These are phyloP conservation scores for Paratilapia polleni DNA, from an alignment of 2,113 vertebrate genomes.

Conservation along the genomic window DNA sequence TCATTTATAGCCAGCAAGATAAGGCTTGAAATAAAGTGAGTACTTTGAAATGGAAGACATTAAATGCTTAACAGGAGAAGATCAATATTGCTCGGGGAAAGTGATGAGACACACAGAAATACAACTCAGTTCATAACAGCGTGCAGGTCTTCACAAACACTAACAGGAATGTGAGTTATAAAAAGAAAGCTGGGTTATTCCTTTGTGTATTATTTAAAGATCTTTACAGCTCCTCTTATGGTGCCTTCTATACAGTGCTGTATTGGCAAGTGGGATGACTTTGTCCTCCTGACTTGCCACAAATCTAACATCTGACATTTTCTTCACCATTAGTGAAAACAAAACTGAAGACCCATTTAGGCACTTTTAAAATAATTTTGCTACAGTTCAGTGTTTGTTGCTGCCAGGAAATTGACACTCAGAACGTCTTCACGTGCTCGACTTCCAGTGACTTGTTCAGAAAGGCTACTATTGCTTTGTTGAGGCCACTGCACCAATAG, in stretches of 20 bases:
- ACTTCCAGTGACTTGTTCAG: conserved; percentile 56
- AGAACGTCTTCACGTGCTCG: conserved; percentile 36
- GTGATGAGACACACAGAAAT: conserved; percentile 42
- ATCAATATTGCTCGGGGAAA: conserved; percentile 47
- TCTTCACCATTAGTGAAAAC: conserved; percentile 42
- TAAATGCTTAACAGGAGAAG: conserved; percentile 40
- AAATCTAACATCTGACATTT: conserved; percentile 34
- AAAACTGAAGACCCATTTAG: conserved; percentile 57
- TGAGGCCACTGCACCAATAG: conserved; percentile 50
- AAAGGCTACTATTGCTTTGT: conserved; percentile 74
- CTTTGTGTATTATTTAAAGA: conserved; percentile 27
- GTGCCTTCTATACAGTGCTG: conserved; percentile 44
- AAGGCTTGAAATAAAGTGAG: conserved; percentile 32
- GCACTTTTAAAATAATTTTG: conserved; percentile 71
- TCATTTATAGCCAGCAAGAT: not conserved
- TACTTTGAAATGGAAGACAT: conserved; percentile 68
- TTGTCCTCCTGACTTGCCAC: conserved; percentile 23
- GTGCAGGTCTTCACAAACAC: conserved; percentile 70
- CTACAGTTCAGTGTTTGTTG: conserved; percentile 73
- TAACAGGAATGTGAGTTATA: conserved; percentile 43
- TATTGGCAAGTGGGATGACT: conserved; percentile 23
- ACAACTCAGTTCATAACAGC: conserved; percentile 51
- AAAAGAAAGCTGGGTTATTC: conserved; percentile 59
- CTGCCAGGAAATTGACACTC: conserved; percentile 42
- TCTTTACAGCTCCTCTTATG: conserved; percentile 25